Conservation (phyloP, 2,113 vertebrate species). For the Syngnathus floridae region DNA sequence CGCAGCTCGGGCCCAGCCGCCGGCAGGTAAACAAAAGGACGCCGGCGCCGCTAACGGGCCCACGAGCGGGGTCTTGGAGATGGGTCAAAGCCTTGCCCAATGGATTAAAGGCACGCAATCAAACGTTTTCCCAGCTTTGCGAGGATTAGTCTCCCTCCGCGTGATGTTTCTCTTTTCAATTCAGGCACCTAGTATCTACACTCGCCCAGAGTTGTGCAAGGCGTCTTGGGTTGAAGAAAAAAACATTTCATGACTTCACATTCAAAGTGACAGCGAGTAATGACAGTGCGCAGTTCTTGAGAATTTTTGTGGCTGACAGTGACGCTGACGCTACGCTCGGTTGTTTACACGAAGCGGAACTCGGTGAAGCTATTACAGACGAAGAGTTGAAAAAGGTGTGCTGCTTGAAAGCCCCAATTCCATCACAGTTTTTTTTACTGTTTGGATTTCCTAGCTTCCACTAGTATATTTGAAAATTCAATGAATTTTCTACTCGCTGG, state of each 20-base stretch:
- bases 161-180: slow-evolving; percentile 28
- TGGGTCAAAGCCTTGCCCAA: slow-evolving; percentile 48
- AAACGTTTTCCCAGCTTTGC: slow-evolving; percentile 53
- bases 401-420: not conserved
- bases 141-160: slow-evolving; percentile 53
- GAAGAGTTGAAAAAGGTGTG: not conserved
- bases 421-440: not conserved
- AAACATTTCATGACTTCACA: not conserved
- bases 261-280: not conserved
- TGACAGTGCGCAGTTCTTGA: not conserved
- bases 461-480: not conserved
- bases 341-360: not conserved
- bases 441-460: not conserved
- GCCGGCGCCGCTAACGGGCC: slow-evolving; percentile 12
- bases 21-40: slow-evolving; percentile 14
- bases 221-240: not conserved
- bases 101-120: slow-evolving; percentile 61
- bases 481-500: not conserved
- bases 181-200: slow-evolving; percentile 20
- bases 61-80: slow-evolving; percentile 36
- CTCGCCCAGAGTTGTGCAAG: slow-evolving; percentile 14
- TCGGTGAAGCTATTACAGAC: not conserved
- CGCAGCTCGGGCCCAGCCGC: not conserved
- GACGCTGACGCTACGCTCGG: too few relatives aligned
- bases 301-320: not conserved